Evolutionary conservation across 2,113 vertebrate species (phyloP), one percentile per base, ranked within the genome.

Genomic region (Bettongia penicillata): DNA sequence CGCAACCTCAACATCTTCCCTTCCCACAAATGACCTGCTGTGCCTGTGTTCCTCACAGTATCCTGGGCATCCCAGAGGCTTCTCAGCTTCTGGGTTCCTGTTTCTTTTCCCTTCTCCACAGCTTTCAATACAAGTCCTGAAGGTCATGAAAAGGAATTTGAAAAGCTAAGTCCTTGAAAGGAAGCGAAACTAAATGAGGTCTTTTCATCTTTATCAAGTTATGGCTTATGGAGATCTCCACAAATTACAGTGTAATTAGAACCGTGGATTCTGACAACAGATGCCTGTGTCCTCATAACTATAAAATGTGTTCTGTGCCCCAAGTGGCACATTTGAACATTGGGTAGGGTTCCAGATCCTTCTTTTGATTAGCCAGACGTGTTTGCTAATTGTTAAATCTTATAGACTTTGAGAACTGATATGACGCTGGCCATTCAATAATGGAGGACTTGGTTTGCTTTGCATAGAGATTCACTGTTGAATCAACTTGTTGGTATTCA

Each of bases 241-340:
- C 97, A 94, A 96, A 94, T 96, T 55, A 93, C 49, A 92, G 19
- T 89, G 28, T 68, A 93, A 92, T 96, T 92, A 92, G 23, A 95
- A 92, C 92, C 49, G 9, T 43, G 26, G 37, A 24, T 68, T 96
- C 96, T 51, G 10, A 84, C n/a, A 84, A 84, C 68, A 96, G 52
- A 90, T 90, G 68, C 3, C 53, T 92, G 0, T 91, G n/a, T 90
- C 55, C 50, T 55, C 19, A 89, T 93, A 53, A 43, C 91, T 1
- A 0, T 84, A 89, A 94, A 92, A 96, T 89, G 48, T 93, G 57
- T 22, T 94, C 31, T 16, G 0, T 53, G 26, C 96, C 94, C 94
- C 89, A 52, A 90, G 51, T 53, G 48, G 50, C 19, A 53, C 51
- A 51, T 96, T 96, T 96, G 0, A 16, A 8, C 49, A 89, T 93